Evolutionary conservation across 2,113 vertebrate species (phyloP).

Genomic region (Galeopterus variegatus): DNA sequence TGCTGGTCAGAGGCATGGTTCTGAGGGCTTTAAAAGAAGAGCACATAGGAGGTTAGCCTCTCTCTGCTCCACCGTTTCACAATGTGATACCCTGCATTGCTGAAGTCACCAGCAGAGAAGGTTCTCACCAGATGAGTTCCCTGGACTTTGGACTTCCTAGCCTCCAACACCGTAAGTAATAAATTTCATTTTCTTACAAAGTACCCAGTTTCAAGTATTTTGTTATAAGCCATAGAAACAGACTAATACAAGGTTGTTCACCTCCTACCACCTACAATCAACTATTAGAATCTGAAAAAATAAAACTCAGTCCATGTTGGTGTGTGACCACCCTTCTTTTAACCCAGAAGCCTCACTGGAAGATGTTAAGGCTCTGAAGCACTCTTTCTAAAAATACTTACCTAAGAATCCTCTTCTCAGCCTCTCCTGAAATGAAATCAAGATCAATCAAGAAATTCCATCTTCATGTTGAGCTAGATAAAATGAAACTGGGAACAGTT

Average conservation of each 20-base stretch:
- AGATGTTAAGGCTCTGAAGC: background rate
- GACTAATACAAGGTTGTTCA: background rate
- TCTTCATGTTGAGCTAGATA: background rate
- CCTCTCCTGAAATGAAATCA: background rate
- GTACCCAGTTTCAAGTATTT: no score
- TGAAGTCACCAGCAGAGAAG: no score
- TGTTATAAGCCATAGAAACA: no score
- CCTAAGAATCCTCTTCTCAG: background rate
- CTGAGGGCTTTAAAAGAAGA: no score
- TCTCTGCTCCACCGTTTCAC: no score
- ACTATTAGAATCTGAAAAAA: constrained; percentile 57
- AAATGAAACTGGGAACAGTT: background rate
- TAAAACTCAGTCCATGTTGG: background rate
- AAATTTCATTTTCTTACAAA: no score
- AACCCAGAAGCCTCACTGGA: accelerated
- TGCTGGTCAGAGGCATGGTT: no score
- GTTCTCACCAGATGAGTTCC: no score
- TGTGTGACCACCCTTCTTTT: background rate
- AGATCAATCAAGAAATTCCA: background rate
- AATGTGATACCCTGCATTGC: no score
- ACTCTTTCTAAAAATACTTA: background rate
- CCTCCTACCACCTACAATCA: background rate
- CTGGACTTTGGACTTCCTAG: no score
- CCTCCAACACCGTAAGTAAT: no score
- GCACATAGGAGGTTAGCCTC: no score